Base-by-base conservation (phyloP, 2,797 vertebrate genomes). In the Sitta carolinensis region DNA sequence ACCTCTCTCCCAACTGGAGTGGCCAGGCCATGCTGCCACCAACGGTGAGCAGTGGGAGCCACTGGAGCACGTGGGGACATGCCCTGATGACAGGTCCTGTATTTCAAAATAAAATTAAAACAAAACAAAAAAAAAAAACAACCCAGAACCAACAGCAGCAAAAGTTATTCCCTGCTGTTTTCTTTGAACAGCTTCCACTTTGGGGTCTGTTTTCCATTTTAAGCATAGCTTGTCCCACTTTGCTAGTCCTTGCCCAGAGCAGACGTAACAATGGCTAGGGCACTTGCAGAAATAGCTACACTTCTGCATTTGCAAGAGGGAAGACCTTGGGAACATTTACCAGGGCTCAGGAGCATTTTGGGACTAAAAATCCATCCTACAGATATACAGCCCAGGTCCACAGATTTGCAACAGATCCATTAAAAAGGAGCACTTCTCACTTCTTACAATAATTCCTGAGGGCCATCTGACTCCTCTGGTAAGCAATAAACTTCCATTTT, bases 21-120 rank as follows among this genome's bases (percentile, higher is more conserved):
- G 20, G 27, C 25, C 83, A 75, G 27, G 23, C n/a, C 25, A 0
- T 1, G 5, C 32, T 63, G 16, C 34, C 42, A 34, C n/a, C 25
- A 61, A 0, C 14, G 45, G 45, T 13, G 36, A 58, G 42, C 79
- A 63, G 36, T 32, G 38, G 32, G 30, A 84, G 23, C 3, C 2
- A 18, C 36, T 23, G 64, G n/a, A 26, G 3, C 0, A 10, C 0
- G 0, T 0, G 3, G 34, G 34, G 38, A 64, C 13, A 1, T 12
- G 30, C 9, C 32, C 38, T 47, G 32, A 16, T 4, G 5, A 27
- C 5, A 9, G 34, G 3, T 23, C 42, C 52, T 13, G 0, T 17
- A 32, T 36, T 81, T 50, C 54, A 61, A 72, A 90, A 74, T 13
- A 54, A 34, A 80, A 38, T 10, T 5, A 11, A 58, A 45, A 14